phyloP scores from a whole-genome alignment of 2,888 invertebrate genomes.

The Drosophila stalkeri region DNA sequence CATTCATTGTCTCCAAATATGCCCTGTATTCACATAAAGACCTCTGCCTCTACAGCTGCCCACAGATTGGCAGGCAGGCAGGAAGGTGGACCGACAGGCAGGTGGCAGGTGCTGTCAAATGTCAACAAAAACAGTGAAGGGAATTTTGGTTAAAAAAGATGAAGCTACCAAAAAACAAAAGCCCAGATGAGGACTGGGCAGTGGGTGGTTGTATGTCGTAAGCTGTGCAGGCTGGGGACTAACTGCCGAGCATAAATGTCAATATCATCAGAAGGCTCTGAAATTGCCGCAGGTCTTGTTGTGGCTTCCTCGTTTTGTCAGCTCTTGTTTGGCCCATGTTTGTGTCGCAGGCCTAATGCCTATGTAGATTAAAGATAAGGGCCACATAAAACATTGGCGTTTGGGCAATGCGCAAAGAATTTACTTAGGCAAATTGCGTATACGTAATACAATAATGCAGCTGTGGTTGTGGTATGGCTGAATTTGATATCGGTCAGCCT shows the following conservation, averaged over 20 bases:
- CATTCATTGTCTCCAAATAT: conserved; percentile 19
- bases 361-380: conserved; percentile 76
- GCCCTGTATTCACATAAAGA: conserved; percentile 14
- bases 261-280: conserved; percentile 65
- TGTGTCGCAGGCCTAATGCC: conserved; percentile 68
- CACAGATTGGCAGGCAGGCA: conserved; percentile 35
- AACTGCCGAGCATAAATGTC: conserved; percentile 72
- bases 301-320: conserved; percentile 49
- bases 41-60: not conserved
- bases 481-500: conserved; percentile 56
- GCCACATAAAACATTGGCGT: conserved; percentile 64
- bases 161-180: conserved; percentile 38
- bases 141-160: conserved; percentile 41
- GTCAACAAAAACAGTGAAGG: conserved; percentile 62
- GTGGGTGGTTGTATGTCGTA: not conserved
- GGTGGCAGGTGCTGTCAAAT: conserved; percentile 72
- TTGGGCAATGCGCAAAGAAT: conserved; percentile 51
- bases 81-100: conserved; percentile 10
- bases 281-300: conserved; percentile 57
- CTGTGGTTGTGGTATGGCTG: conserved; percentile 38
- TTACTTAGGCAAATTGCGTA: conserved; percentile 58
- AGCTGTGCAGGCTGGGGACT: conserved; percentile 15
- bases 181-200: conserved; percentile 9
- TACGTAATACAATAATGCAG: conserved; percentile 57
- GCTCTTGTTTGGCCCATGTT: conserved; percentile 46